Percentiles rank a stretch among this genome's conserved stretches.
Evolutionary conservation across 1,140 invertebrate genomes (phyloP).

Genomic region (Plodia interpunctella): DNA sequence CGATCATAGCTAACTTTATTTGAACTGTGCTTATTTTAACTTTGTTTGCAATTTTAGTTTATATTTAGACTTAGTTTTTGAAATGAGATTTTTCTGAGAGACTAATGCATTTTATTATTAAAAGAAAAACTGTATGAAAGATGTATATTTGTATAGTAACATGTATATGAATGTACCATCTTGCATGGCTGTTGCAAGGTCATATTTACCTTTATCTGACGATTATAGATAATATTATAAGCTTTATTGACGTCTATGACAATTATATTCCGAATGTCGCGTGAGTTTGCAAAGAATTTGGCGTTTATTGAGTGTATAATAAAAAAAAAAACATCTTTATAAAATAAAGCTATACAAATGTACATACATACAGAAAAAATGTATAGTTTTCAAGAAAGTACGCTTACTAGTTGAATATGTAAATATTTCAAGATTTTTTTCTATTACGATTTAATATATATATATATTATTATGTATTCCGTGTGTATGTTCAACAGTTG

Average conservation of each 20-base stretch:
- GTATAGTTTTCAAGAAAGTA: conserved; percentile 21
- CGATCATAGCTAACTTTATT: too few species aligned
- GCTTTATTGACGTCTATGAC: too few species aligned
- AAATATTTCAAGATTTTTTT: conserved; percentile 5
- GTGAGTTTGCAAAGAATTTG: too few species aligned
- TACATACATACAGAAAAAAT: not conserved
- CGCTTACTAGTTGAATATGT: conserved; percentile 35
- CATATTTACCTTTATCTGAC: too few species aligned
- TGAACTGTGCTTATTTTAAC: not conserved
- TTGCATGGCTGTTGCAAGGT: too few species aligned
- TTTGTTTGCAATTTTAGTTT: not conserved
- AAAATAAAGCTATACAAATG: not conserved
- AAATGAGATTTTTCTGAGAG: not conserved
- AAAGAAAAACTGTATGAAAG: not conserved
- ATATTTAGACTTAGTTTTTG: not conserved
- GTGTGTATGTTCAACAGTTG: not conserved
- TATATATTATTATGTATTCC: not conserved
- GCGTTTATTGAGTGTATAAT: too few species aligned
- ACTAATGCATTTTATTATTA: not conserved
- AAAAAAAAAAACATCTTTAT: not conserved
- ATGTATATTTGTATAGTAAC: not conserved
- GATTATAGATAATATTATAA: too few species aligned
- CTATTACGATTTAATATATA: not conserved
- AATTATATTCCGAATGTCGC: too few species aligned
- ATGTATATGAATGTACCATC: not conserved